Base-by-base conservation (phyloP, 2,888 invertebrate genomes). In the Eupelmus urozonus region DNA sequence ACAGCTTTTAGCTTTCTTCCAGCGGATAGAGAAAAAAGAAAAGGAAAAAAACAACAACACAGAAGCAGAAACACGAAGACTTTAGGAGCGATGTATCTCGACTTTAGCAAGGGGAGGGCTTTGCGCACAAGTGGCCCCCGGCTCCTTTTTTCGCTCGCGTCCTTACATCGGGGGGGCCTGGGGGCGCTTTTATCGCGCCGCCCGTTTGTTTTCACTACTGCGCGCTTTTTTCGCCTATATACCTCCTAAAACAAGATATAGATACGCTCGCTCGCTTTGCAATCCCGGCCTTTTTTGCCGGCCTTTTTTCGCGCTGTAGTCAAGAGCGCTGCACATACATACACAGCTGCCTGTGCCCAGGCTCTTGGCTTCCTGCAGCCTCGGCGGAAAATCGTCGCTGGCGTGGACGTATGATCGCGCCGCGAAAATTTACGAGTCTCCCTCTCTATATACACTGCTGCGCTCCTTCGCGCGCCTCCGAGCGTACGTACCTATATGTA, bases 331-430 rank as follows among this genome's bases (percentile, higher is more conserved):
- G n/a, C n/a, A n/a, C n/a, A n/a, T n/a, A n/a, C n/a, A n/a, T n/a
- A n/a, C n/a, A n/a, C n/a, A n/a, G n/a, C n/a, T n/a, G n/a, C 11
- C 25, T 13, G 53, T 18, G 13, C 25, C n/a, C 55, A 20, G 40
- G 49, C 57, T 57, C 42, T 69, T 18, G 11, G 13, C 27, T 27
- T 42, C 67, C 20, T 27, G 42, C 73, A 65, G 13, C 27, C 27
- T 66, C 60, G 67, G 23, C 25, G 59, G 11, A 69, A 78, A 80
- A 76, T 76, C 69, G 76, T 80, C 80, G 76, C 78, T 82, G 82
- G 81, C 82, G 80, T 81, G 81, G 82, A 83, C 82, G 80, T 82
- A 82, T 80, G 82, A 83, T 82, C 82, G 81, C 81, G 79, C 65
- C 79, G 69, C 81, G 76, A 69, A 80, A 82, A 83, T 82, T 82